Evolutionary conservation across 2,888 invertebrate genomes (phyloP), one percentile per base, ranked within the genome.

Genomic region (Archips crataeganus): DNA sequence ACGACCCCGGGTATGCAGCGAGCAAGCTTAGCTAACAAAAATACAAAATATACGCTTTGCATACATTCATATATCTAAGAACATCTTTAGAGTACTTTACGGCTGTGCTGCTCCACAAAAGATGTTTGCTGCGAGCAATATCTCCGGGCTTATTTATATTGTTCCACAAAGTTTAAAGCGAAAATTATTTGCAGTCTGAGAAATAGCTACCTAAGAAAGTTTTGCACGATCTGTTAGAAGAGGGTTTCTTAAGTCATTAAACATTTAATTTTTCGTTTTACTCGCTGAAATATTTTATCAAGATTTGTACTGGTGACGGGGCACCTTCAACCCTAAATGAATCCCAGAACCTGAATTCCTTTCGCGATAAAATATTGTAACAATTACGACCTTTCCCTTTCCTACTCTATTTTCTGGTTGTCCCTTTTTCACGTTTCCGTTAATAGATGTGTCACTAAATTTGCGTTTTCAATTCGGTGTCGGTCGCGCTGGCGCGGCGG

Each of bases 391-490:
- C 80, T 81, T 83, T 81, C 81, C 77, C 78, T 81, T 77, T 76
- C 76, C 79, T 76, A 86, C 86, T 83, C 81, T 81, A 89, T 91
- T 92, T 89, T 88, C 87, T 87, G 88, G 87, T 86, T 75, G 84
- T 82, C 85, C 84, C 84, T 86, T 81, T 83, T 84, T 89, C 84
- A 85, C 88, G 87, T 89, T 90, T 88, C 79, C 87, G 91, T 88
- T 93, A 93, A 93, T 93, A 93, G 93, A 92, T 88, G 89, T 93
- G 93, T 92, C 93, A 93, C 87, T 90, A 90, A 92, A 93, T 92
- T 92, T 92, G 91, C 92, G 90, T 91, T 92, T 93, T 92, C 93
- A 92, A 93, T 93, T 93, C 89, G 83, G 86, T 79, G 87, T 84
- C 85, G 87, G 86, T 81, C 82, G 86, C 84, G 80, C 77, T 68